Percentiles rank a stretch among this genome's conserved stretches.
Evolutionary conservation across 2,888 invertebrate species (phyloP).

Genomic region (Acrobasis suavella): DNA sequence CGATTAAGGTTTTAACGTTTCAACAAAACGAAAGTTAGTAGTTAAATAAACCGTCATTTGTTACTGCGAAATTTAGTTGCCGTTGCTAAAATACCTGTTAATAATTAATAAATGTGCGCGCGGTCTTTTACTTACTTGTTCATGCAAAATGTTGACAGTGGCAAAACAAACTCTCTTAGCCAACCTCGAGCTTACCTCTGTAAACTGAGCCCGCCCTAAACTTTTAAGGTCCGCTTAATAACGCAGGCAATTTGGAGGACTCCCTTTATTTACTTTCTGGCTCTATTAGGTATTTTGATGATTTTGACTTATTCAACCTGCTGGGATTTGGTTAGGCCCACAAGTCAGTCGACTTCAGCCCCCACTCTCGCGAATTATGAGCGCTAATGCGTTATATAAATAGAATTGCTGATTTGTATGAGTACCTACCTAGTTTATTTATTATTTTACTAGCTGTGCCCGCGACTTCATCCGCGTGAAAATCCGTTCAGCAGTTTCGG

Average conservation of each 20-base stretch:
- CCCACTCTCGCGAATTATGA: conserved; percentile 45
- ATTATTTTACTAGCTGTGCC: no score
- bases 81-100: conserved; percentile 29
- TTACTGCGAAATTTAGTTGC: neutral
- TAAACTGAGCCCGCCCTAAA: conserved; percentile 76
- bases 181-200: conserved; percentile 73
- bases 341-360: conserved; percentile 27
- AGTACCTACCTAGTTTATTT: neutral
- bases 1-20: neutral
- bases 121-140: conserved; percentile 47
- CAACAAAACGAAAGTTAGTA: neutral
- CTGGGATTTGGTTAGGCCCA: conserved; percentile 54
- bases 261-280: conserved; percentile 77
- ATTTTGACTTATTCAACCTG: conserved; percentile 79
- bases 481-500: no score
- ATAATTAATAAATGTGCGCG: conserved; percentile 40
- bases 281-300: conserved; percentile 79
- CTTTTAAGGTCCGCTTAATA: conserved; percentile 79
- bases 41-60: neutral
- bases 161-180: conserved; percentile 71
- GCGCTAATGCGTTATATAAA: conserved; percentile 32
- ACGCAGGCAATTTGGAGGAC: conserved; percentile 77
- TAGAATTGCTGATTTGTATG: conserved; percentile 15
- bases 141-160: conserved; percentile 66
- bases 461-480: no score